Evolutionary conservation across 2,797 vertebrate species (phyloP), one percentile per base, ranked within the genome.

Genomic region (Anguilla obscura): DNA sequence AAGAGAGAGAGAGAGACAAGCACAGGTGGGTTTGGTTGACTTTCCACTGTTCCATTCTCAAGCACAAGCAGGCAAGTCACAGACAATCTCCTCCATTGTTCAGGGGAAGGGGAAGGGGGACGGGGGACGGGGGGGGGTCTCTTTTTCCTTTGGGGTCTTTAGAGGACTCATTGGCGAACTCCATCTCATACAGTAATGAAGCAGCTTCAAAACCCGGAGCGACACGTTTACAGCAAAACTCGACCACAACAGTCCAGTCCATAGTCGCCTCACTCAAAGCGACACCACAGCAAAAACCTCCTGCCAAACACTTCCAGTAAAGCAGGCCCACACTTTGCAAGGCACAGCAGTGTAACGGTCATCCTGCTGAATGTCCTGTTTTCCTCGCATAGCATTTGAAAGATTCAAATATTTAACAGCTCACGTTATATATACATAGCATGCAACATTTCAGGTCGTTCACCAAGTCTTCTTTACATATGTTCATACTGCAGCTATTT

Each of bases 21-120:
- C 93, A 96, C 92, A 95, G 91, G 94, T 95, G 94, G 95, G 94
- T 96, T 95, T 95, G 93, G 96, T 93, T 93, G 93, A 9, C 91
- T 93, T 91, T 94, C 91, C 89, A 93, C 90, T 91, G 85, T 83
- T 16, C 84, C 87, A 89, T 90, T 91, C 86, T 93, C 91, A 90
- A 94, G 93, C 92, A 95, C 94, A 95, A 95, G 93, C 94, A 96
- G 90, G 92, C 92, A 95, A 91, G 91, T 92, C 90, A 95, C 87
- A 93, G 86, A 88, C 88, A 90, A 76, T 88, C 87, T 71, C 66
- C 71, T 85, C 71, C 84, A 54, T 88, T 40, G 74, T 86, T 88
- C 84, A 88, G 69, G 66, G 63, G 30, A 27, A 52, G 52, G 52
- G 40, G 40, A 1, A 5, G 3, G 63, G 8, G 24, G 63, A 0